Conservation (phyloP, 2,888 invertebrate species). For the Synanthedon myopaeformis region DNA sequence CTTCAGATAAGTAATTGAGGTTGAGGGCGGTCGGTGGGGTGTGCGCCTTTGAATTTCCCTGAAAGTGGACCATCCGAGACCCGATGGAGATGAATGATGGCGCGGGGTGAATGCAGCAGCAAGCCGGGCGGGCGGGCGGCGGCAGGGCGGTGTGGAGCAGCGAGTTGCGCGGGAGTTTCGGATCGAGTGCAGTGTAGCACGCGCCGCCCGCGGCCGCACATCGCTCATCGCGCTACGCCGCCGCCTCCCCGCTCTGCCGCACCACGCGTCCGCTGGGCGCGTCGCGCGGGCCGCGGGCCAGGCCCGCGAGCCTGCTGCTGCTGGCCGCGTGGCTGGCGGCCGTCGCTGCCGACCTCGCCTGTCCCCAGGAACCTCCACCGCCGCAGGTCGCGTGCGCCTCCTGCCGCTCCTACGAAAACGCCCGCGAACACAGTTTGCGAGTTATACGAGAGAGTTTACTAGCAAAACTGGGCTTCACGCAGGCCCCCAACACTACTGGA, state of each 20-base stretch:
- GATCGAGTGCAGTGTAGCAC: constrained; percentile 43
- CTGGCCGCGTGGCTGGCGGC: constrained; percentile 64
- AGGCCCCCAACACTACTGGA: constrained; percentile 74
- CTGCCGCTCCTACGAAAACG: constrained; percentile 68
- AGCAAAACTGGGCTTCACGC: constrained; percentile 72
- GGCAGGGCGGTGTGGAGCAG: constrained; percentile 17
- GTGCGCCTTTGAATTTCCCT: too few relatives aligned
- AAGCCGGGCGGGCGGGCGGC: constrained; percentile 20
- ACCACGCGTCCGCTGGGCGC: constrained; percentile 70
- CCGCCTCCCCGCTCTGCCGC: constrained; percentile 65
- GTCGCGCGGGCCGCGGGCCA: constrained; percentile 69
- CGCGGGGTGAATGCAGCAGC: constrained; percentile 18
- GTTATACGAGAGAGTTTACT: constrained; percentile 75
- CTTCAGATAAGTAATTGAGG: too few relatives aligned
- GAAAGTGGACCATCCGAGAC: too few relatives aligned
- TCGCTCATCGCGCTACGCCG: constrained; percentile 60
- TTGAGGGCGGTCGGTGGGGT: too few relatives aligned
- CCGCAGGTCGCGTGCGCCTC: constrained; percentile 57
- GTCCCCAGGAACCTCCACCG: constrained; percentile 43
- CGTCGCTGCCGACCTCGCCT: constrained; percentile 40
- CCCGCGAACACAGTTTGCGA: constrained; percentile 71
- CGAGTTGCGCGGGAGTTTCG: constrained; percentile 10
- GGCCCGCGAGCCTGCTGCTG: constrained; percentile 70
- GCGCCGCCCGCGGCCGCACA: constrained; percentile 64
- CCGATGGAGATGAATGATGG: not conserved